These are phyloP conservation scores for Andrena cerasifolii DNA, from an alignment of 1,140 invertebrate genomes.

Conservation along the genomic window DNA sequence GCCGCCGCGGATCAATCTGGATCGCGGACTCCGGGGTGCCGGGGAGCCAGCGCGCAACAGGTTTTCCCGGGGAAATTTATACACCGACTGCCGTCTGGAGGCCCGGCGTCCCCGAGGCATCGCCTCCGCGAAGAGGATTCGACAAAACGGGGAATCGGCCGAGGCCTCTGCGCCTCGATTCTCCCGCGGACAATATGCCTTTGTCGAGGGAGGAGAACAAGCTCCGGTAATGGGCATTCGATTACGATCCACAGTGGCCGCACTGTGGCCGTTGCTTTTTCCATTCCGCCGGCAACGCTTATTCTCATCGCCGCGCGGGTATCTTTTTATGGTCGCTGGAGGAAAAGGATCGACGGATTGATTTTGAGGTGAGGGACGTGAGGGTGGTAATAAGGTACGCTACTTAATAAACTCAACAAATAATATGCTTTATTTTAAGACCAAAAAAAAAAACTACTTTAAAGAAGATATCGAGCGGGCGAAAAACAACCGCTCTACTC, in stretches of 20 bases:
- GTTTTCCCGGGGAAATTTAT: slow-evolving; percentile 20
- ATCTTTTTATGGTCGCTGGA: neutral
- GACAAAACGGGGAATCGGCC: slow-evolving; percentile 32
- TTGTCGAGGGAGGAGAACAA: slow-evolving; percentile 9
- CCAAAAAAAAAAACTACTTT: too few species aligned
- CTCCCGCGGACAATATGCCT: slow-evolving; percentile 45
- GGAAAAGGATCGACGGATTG: neutral
- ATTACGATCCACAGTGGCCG: slow-evolving; percentile 23
- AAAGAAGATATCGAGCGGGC: too few species aligned
- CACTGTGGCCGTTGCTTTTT: slow-evolving; percentile 10
- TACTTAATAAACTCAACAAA: too few species aligned
- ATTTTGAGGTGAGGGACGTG: neutral
- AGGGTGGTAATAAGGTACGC: neutral
- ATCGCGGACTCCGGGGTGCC: slow-evolving; percentile 7
- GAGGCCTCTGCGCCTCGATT: slow-evolving; percentile 3
- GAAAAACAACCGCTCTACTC: too few species aligned
- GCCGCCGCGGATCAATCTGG: slow-evolving; percentile 44
- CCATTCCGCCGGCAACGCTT: slow-evolving; percentile 11
- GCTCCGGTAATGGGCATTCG: slow-evolving; percentile 13
- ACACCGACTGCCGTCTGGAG: neutral
- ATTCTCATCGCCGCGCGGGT: neutral
- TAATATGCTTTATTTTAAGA: too few species aligned
- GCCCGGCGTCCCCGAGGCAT: slow-evolving; percentile 9
- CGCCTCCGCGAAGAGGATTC: neutral
- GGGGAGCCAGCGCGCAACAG: slow-evolving; percentile 31